A percentile compares a stretch with the other conserved stretches of the same genome.
Evolutionary conservation across 1,140 invertebrate species (phyloP).

Genomic region (Cephus cinctus): DNA sequence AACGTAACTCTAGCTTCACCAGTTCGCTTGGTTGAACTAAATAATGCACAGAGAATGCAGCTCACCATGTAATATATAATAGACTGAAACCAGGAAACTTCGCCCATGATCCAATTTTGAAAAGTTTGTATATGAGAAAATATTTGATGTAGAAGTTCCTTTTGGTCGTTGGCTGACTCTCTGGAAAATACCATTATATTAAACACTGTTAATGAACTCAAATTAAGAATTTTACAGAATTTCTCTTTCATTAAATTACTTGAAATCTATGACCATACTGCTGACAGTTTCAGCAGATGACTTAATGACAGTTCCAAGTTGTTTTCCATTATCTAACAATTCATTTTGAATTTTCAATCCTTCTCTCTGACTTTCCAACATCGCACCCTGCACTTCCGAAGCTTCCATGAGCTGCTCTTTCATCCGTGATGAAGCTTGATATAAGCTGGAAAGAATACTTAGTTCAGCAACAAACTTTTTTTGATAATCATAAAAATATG

Average conservation of each 20-base stretch:
- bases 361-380: conserved; percentile 55
- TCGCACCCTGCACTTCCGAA: conserved; percentile 57
- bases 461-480: conserved; percentile 4
- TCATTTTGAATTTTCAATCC: conserved; percentile 42
- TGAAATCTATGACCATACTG: conserved; percentile 57
- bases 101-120: conserved; percentile 58
- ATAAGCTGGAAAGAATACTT: conserved; percentile 52
- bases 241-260: conserved; percentile 26
- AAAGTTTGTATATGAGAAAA: conserved; percentile 59
- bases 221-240: conserved; percentile 15
- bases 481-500: conserved; percentile 11
- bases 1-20: conserved; percentile 55
- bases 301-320: conserved; percentile 37
- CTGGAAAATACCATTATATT: conserved; percentile 22
- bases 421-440: conserved; percentile 54
- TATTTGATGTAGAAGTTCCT: conserved; percentile 57
- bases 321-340: conserved; percentile 39
- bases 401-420: conserved; percentile 60
- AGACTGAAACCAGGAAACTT: conserved; percentile 62
- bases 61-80: conserved; percentile 59
- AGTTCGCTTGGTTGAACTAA: conserved; percentile 58
- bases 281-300: conserved; percentile 49
- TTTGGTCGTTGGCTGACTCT: conserved; percentile 58
- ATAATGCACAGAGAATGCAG: conserved; percentile 55
- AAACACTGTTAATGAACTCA: conserved; percentile 3